phyloP scores from a whole-genome alignment of 2,888 invertebrate genomes.

The Andrena chrysosceles region DNA sequence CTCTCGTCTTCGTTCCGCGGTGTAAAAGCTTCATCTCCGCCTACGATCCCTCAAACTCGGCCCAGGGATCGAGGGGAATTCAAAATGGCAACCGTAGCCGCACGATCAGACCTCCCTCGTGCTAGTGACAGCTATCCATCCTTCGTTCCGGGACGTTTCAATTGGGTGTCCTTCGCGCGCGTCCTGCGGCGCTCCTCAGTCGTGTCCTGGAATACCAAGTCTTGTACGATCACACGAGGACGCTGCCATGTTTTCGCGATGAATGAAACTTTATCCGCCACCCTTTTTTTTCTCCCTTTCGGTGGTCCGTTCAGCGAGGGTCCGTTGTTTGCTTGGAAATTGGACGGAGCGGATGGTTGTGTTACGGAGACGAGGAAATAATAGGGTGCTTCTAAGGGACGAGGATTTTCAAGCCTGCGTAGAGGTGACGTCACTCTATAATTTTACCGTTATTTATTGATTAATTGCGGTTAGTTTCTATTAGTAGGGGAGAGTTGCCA shows the following conservation, averaged over 20 bases:
- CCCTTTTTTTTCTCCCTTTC: conserved; percentile 1
- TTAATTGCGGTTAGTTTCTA: not conserved
- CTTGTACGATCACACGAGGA: not conserved
- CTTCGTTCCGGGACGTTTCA: conserved; percentile 79
- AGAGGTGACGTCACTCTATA: not conserved
- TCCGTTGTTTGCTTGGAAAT: not conserved
- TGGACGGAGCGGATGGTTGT: not conserved
- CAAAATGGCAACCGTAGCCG: conserved; percentile 79
- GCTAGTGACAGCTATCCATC: conserved; percentile 82
- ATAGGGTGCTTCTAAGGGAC: not conserved
- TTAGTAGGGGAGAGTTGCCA: no score
- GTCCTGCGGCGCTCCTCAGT: not conserved
- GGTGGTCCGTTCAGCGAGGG: not conserved
- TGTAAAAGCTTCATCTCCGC: conserved; percentile 84
- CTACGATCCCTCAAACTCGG: conserved; percentile 84
- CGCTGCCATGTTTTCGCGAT: not conserved
- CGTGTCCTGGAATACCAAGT: not conserved
- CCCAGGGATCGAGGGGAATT: conserved; percentile 75
- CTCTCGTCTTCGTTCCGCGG: conserved; percentile 68
- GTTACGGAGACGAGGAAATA: conserved; percentile 3
- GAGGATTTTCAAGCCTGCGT: no score
- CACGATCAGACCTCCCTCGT: conserved; percentile 64
- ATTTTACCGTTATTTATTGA: not conserved
- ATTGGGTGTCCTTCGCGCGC: conserved; percentile 72
- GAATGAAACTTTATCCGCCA: not conserved